These are phyloP conservation scores for Coregonus ussuriensis DNA, from an alignment of 2,797 vertebrate genomes.

Conservation along the genomic window DNA sequence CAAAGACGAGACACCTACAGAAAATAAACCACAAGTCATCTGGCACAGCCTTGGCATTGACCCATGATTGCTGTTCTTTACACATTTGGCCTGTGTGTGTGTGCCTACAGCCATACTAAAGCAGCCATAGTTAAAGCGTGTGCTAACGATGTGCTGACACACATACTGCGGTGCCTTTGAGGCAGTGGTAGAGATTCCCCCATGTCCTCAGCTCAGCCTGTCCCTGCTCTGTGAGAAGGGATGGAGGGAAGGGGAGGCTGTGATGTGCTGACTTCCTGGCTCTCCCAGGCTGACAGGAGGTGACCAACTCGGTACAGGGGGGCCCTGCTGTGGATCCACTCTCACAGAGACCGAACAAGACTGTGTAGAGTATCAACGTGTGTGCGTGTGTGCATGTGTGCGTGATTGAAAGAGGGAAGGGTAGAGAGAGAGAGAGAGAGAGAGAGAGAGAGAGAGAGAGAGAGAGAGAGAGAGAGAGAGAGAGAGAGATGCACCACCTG, in stretches of 20 bases:
- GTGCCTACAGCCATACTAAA: too few relatives aligned
- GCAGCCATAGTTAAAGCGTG: too few relatives aligned
- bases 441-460: neutral
- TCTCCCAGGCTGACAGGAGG: constrained; percentile 68
- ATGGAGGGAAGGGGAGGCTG: constrained; percentile 48
- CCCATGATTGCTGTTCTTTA: too few relatives aligned
- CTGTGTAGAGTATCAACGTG: neutral
- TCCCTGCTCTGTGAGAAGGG: neutral
- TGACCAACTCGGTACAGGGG: constrained; percentile 54
- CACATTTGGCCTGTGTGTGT: too few relatives aligned
- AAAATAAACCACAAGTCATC: too few relatives aligned
- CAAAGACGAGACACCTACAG: too few relatives aligned
- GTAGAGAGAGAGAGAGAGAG: neutral
- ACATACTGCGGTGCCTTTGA: neutral
- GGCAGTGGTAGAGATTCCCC: neutral
- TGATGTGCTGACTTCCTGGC: constrained; percentile 66
- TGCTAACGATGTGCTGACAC: neutral
- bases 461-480: neutral
- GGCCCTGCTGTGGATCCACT: constrained; percentile 62
- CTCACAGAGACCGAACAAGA: neutral
- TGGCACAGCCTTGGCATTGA: too few relatives aligned
- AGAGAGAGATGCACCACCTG: constrained; percentile 54
- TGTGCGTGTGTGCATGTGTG: neutral
- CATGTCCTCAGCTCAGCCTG: neutral
- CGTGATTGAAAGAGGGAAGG: neutral